These are phyloP conservation scores for Montipora capricornis DNA, from an alignment of 64 coral and sea anemone genomes.

Conservation along the genomic window DNA sequence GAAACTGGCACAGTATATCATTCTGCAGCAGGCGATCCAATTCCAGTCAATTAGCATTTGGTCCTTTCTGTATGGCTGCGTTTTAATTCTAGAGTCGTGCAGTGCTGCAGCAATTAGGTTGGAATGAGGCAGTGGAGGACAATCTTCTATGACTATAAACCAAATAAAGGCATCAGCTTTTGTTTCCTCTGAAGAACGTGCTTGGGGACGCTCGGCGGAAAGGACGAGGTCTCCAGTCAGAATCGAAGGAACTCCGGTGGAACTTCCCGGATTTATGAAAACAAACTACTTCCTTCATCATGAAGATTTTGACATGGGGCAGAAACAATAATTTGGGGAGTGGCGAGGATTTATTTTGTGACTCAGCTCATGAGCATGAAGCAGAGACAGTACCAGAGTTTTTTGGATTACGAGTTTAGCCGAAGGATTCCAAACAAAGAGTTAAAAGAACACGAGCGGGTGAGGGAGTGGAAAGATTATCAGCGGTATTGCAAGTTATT, in stretches of 20 bases:
- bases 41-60: too few species aligned
- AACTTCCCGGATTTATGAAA: slow-evolving; percentile 80
- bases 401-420: slow-evolving; percentile 90
- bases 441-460: slow-evolving; percentile 78
- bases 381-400: slow-evolving; percentile 79
- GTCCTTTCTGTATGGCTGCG: too few species aligned
- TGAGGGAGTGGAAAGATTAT: slow-evolving; percentile 93
- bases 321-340: slow-evolving; percentile 99
- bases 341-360: slow-evolving; percentile 90
- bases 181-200: neutral
- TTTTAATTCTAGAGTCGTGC: too few species aligned
- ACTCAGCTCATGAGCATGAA: slow-evolving; percentile 83
- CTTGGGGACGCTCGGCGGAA: neutral
- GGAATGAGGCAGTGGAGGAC: too few species aligned
- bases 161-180: too few species aligned
- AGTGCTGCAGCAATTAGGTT: too few species aligned
- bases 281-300: slow-evolving; percentile 78
- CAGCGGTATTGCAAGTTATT: slow-evolving; percentile 84
- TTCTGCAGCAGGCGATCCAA: too few species aligned
- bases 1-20: too few species aligned
- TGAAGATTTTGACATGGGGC: slow-evolving; percentile 82
- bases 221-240: slow-evolving; percentile 24
- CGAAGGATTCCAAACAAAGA: slow-evolving; percentile 81
- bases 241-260: slow-evolving; percentile 62
- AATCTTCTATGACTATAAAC: too few species aligned